These are phyloP conservation scores for Trichosurus vulpecula DNA, from an alignment of 2,797 vertebrate species.

Conservation along the genomic window DNA sequence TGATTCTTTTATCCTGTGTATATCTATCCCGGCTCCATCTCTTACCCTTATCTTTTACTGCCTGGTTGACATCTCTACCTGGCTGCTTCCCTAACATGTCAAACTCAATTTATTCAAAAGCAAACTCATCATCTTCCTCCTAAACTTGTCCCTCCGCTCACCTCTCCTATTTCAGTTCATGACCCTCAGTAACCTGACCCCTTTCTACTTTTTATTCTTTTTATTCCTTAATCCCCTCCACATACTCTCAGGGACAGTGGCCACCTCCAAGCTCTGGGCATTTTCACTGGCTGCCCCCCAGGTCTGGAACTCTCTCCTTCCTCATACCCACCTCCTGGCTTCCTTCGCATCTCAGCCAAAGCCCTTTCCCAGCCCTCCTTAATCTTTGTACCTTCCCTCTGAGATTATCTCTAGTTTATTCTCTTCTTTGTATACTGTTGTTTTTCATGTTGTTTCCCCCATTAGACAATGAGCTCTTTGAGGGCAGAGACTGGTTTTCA, in stretches of 20 bases:
- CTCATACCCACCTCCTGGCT: not conserved
- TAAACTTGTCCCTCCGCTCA: not conserved
- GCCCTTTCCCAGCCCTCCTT: not conserved
- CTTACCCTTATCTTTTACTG: too few species aligned
- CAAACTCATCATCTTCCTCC: not conserved
- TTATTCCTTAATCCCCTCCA: not conserved
- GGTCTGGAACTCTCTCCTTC: not conserved
- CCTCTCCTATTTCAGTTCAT: not conserved
- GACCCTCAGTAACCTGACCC: not conserved
- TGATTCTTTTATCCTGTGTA: not conserved
- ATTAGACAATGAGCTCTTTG: not conserved
- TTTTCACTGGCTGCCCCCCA: not conserved
- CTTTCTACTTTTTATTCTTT: not conserved
- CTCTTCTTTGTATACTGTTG: not conserved
- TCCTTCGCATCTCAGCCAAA: not conserved
- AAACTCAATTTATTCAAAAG: not conserved
- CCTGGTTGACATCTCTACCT: not conserved
- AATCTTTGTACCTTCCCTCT: not conserved
- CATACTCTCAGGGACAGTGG: not conserved
- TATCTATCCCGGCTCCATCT: not conserved
- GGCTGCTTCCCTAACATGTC: not conserved
- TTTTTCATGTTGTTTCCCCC: not conserved
- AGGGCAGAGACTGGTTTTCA: not conserved
- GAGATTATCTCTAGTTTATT: not conserved
- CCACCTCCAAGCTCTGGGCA: not conserved